Conservation (phyloP, 2,888 invertebrate genomes). For the Smittia sp. region DNA sequence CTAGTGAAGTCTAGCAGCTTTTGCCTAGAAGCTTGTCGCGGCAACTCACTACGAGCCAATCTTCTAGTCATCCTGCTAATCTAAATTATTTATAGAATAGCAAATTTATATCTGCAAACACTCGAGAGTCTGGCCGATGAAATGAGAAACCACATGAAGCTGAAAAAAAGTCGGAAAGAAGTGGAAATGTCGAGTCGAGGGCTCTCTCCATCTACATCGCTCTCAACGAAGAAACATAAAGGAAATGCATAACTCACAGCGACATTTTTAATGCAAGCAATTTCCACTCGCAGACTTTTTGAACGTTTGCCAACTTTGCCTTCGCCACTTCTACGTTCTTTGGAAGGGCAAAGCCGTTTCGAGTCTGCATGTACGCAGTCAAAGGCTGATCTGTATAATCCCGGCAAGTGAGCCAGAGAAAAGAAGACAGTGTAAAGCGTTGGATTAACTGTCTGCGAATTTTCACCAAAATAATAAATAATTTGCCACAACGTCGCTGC, state of each 20-base stretch:
- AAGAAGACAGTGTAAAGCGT: neutral
- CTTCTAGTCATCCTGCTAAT: too few species aligned
- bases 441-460: slow-evolving; percentile 8
- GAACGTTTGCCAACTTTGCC: slow-evolving; percentile 29
- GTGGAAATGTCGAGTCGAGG: neutral
- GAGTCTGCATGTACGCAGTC: slow-evolving; percentile 13
- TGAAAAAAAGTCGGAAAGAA: neutral
- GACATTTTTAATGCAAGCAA: slow-evolving; percentile 16
- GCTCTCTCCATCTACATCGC: neutral
- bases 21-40: too few species aligned
- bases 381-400: slow-evolving; percentile 14
- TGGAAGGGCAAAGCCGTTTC: slow-evolving; percentile 8
- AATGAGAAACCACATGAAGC: neutral
- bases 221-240: neutral
- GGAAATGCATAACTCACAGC: slow-evolving; percentile 26
- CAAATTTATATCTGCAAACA: slow-evolving; percentile 23
- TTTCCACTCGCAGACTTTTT: slow-evolving; percentile 29
- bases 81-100: slow-evolving; percentile 18
- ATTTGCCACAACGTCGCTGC: slow-evolving; percentile 18
- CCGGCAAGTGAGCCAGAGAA: neutral
- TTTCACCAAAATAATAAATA: slow-evolving; percentile 21
- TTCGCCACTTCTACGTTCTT: neutral
- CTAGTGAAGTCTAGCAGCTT: too few species aligned
- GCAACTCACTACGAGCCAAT: neutral
- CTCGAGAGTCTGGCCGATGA: neutral